Percentiles rank a stretch among this genome's conserved stretches.
These are phyloP conservation scores for Drosophila gaucha DNA, from an alignment of 2,888 invertebrate genomes.

Conservation along the genomic window DNA sequence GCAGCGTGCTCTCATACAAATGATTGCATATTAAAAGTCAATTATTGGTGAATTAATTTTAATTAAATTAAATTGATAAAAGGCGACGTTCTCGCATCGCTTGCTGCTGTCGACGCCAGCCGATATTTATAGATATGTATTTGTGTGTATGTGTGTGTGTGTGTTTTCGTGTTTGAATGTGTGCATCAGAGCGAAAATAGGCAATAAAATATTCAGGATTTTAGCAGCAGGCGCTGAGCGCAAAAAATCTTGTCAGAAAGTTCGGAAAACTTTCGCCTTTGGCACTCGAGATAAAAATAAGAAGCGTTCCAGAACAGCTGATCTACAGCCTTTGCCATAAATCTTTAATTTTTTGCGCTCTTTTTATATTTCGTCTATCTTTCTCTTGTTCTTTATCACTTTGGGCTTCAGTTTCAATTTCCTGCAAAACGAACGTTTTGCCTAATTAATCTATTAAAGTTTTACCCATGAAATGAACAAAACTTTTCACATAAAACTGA, in stretches of 20 bases:
- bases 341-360: slow-evolving; percentile 58
- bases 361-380: not conserved
- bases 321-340: slow-evolving; percentile 66
- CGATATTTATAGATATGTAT: slow-evolving; percentile 9
- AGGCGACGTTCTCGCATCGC: slow-evolving; percentile 50
- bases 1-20: slow-evolving; percentile 44
- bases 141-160: slow-evolving; percentile 1
- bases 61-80: slow-evolving; percentile 74
- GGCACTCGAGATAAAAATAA: slow-evolving; percentile 51
- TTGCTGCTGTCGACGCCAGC: slow-evolving; percentile 39
- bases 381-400: slow-evolving; percentile 17
- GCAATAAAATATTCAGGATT: slow-evolving; percentile 72
- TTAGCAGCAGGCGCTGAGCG: too few species aligned
- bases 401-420: slow-evolving; percentile 69
- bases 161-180: not conserved
- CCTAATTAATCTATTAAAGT: slow-evolving; percentile 80
- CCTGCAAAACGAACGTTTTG: slow-evolving; percentile 67
- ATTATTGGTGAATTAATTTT: slow-evolving; percentile 73
- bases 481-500: slow-evolving; percentile 76
- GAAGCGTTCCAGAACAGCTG: slow-evolving; percentile 51
- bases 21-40: slow-evolving; percentile 76
- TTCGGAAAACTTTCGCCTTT: slow-evolving; percentile 57
- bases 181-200: slow-evolving; percentile 25
- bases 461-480: slow-evolving; percentile 67
- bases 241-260: slow-evolving; percentile 54